A percentile compares a stretch with the other conserved stretches of the same genome.
phyloP scores from a whole-genome alignment of 2,888 invertebrate genomes.

The Stenchaetothrips biformis region DNA sequence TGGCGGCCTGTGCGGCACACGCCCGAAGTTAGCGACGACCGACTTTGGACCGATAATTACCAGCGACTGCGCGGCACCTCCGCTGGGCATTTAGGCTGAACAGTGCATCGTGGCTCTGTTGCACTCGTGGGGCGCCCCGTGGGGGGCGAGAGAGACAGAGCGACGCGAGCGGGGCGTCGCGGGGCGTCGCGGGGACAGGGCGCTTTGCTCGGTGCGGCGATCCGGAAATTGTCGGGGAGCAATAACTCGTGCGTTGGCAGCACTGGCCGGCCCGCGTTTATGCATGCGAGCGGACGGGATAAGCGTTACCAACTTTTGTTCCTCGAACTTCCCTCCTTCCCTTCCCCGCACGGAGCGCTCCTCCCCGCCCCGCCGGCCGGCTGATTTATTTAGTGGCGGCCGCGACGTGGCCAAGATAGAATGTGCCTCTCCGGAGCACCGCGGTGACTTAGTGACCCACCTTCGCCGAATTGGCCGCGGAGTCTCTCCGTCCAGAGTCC shows the following conservation, averaged over 20 bases:
- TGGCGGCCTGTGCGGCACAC: no score
- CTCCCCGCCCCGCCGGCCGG: background rate
- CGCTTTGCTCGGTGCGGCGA: background rate
- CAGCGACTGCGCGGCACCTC: no score
- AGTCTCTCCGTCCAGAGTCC: no score
- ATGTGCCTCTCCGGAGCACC: no score
- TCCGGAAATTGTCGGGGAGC: background rate
- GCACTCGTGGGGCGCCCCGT: background rate
- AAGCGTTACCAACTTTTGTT: constrained; percentile 1
- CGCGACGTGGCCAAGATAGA: background rate
- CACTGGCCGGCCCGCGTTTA: background rate
- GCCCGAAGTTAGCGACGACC: no score
- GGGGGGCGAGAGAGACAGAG: background rate
- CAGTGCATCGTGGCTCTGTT: no score
- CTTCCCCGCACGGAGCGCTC: background rate
- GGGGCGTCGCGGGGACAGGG: background rate
- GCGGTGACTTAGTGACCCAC: no score
- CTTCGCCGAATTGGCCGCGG: no score
- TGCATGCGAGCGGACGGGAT: background rate
- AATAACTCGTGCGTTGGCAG: background rate
- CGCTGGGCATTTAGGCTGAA: no score
- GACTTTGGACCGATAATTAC: no score
- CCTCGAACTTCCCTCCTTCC: background rate
- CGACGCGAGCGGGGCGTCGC: background rate
- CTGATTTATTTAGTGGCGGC: background rate